phyloP scores from a whole-genome alignment of 2,888 invertebrate species.

The Eustalomyia histrio region DNA sequence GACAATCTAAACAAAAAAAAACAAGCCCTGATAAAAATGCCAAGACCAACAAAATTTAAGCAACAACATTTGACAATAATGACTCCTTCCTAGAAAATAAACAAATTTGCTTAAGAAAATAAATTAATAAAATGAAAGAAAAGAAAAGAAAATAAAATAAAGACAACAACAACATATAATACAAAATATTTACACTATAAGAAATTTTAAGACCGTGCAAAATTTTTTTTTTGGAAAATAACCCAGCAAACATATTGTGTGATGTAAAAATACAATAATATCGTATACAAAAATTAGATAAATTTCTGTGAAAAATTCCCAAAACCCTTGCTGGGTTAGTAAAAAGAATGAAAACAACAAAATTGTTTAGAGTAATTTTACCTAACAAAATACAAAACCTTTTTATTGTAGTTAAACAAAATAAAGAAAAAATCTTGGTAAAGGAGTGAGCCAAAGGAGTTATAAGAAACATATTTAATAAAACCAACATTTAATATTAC shows the following conservation, averaged over 20 bases:
- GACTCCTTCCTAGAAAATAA: not conserved
- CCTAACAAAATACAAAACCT: not conserved
- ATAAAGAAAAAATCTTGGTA: not conserved
- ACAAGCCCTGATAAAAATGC: conserved; percentile 2
- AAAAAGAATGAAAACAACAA: too few species aligned
- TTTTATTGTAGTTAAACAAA: not conserved
- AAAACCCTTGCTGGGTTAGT: not conserved
- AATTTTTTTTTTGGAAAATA: conserved; percentile 76
- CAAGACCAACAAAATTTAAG: conserved; percentile 15
- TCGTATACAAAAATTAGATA: too few species aligned
- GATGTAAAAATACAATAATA: too few species aligned
- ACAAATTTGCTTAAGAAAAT: conserved; percentile 26
- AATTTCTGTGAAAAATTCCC: too few species aligned
- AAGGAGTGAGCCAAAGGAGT: not conserved
- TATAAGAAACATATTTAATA: not conserved
- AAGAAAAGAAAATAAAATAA: not conserved
- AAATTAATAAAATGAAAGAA: conserved; percentile 53
- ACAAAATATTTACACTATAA: conserved; percentile 24
- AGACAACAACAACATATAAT: conserved; percentile 17
- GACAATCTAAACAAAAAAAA: not conserved
- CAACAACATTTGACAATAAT: conserved; percentile 2
- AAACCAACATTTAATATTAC: not conserved
- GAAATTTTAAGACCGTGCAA: conserved; percentile 51
- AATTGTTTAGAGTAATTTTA: not conserved
- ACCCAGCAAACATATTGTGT: not conserved